A percentile compares a stretch with the other conserved stretches of the same genome.
Evolutionary conservation across 2,113 vertebrate species (phyloP).

Genomic region (Cisticola juncidis): DNA sequence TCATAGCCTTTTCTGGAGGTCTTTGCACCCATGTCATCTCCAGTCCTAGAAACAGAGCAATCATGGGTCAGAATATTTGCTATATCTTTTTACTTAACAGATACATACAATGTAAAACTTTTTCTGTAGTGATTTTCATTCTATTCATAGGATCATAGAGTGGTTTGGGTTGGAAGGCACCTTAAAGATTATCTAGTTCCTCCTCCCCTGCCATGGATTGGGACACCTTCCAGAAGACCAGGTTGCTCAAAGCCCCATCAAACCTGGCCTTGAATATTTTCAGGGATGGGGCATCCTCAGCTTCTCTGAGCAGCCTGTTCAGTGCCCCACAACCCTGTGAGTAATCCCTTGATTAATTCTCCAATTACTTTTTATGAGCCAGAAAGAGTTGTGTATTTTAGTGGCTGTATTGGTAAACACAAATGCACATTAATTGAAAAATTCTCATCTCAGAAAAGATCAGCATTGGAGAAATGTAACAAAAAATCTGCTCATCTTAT

Average conservation of each 20-base stretch:
- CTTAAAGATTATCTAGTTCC: neutral
- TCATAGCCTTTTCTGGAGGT: constrained; percentile 78
- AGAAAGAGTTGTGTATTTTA: neutral
- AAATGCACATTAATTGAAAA: neutral
- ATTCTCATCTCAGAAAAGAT: neutral
- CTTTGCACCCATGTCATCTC: constrained; percentile 87
- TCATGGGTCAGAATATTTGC: neutral
- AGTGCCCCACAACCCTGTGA: neutral
- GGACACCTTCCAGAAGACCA: neutral
- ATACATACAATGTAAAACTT: neutral
- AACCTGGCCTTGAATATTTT: neutral
- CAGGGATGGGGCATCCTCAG: neutral
- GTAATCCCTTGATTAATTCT: neutral
- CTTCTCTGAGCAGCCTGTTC: neutral
- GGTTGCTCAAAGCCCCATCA: neutral
- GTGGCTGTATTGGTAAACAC: neutral
- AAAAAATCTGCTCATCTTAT: neutral
- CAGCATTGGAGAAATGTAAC: neutral
- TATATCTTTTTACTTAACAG: neutral
- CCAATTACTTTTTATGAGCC: neutral
- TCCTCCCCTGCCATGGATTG: too few relatives aligned
- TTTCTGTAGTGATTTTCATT: neutral
- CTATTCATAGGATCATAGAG: neutral
- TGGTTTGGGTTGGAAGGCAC: neutral
- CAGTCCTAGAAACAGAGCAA: constrained; percentile 74